These are phyloP conservation scores for Chaetodon trifascialis DNA, from an alignment of 2,113 vertebrate species.

Conservation along the genomic window DNA sequence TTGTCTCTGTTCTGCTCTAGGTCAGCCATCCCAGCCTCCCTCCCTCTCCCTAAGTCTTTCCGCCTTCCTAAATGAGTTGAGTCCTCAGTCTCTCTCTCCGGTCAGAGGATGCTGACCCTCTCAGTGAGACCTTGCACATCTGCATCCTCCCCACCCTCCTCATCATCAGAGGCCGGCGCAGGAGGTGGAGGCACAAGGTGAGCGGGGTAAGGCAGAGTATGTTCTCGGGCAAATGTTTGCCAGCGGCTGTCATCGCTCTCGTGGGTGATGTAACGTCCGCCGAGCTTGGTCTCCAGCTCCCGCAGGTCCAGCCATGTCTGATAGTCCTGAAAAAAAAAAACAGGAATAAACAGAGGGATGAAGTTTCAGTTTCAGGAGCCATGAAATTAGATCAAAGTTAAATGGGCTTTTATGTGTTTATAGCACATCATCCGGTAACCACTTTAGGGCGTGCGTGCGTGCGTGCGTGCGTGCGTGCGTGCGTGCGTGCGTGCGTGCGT, in stretches of 20 bases:
- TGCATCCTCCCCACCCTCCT: slow-evolving; percentile 78
- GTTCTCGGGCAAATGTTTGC: slow-evolving; percentile 87
- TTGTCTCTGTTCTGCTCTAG: slow-evolving; percentile 5
- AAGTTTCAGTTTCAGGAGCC: slow-evolving; percentile 27
- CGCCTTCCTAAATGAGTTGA: neutral
- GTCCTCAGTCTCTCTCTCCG: slow-evolving; percentile 16
- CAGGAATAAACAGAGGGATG: slow-evolving; percentile 24
- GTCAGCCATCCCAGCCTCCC: neutral
- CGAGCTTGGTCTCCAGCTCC: slow-evolving; percentile 90
- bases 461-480: neutral
- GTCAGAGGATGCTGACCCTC: slow-evolving; percentile 92
- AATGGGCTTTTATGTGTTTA: slow-evolving; percentile 37
- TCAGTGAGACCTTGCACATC: slow-evolving; percentile 91
- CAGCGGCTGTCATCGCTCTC: slow-evolving; percentile 94
- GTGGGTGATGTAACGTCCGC: slow-evolving; percentile 92
- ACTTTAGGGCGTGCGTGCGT: slow-evolving; percentile 17
- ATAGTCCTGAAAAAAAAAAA: slow-evolving; percentile 87
- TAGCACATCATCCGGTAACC: slow-evolving; percentile 23
- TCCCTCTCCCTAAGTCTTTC: slow-evolving; percentile 4
- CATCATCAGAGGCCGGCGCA: slow-evolving; percentile 65
- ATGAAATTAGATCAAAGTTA: slow-evolving; percentile 35
- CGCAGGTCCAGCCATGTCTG: slow-evolving; percentile 93
- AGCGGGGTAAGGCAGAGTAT: slow-evolving; percentile 83
- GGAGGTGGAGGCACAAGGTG: slow-evolving; percentile 79
- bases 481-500: no score